Percentiles rank a stretch among this genome's conserved stretches.
phyloP scores from a whole-genome alignment of 53 echinoderm and acorn worm species.

The Astropecten irregularis region DNA sequence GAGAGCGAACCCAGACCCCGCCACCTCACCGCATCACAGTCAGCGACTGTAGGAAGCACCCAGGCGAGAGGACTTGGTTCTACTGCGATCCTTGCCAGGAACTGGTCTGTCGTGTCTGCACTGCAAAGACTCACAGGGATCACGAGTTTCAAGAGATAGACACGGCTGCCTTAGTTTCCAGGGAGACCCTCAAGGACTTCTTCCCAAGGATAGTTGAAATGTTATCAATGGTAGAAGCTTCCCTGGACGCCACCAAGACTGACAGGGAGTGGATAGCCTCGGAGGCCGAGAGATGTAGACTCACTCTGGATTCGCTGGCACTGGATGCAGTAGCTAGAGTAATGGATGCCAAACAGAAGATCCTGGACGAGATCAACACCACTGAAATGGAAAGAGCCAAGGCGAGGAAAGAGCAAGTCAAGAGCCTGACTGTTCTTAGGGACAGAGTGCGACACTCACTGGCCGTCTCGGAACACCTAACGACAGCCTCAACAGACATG shows the following conservation, averaged over 20 bases:
- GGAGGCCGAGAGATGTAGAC: not conserved
- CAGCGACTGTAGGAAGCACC: slow-evolving; percentile 26
- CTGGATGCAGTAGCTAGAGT: not conserved
- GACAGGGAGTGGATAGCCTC: not conserved
- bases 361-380: slow-evolving; percentile 7
- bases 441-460: slow-evolving; percentile 5
- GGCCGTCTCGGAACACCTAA: slow-evolving; percentile 13
- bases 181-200: not conserved
- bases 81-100: slow-evolving; percentile 62
- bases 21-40: slow-evolving; percentile 7
- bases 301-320: not conserved
- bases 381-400: not conserved
- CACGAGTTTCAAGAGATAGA: slow-evolving; percentile 45
- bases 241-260: not conserved
- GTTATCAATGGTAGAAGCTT: not conserved
- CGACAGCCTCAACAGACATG: slow-evolving; percentile 4
- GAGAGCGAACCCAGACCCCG: slow-evolving; percentile 22
- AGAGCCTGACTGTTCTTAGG: not conserved
- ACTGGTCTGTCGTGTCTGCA: slow-evolving; percentile 68
- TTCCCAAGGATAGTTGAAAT: not conserved
- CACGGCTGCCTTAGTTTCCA: not conserved
- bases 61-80: slow-evolving; percentile 45
- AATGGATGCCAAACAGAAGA: slow-evolving; percentile 28
- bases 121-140: slow-evolving; percentile 23
- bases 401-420: not conserved